These are phyloP conservation scores for Tupiocoris notatus DNA, from an alignment of 2,888 invertebrate species.

Conservation along the genomic window DNA sequence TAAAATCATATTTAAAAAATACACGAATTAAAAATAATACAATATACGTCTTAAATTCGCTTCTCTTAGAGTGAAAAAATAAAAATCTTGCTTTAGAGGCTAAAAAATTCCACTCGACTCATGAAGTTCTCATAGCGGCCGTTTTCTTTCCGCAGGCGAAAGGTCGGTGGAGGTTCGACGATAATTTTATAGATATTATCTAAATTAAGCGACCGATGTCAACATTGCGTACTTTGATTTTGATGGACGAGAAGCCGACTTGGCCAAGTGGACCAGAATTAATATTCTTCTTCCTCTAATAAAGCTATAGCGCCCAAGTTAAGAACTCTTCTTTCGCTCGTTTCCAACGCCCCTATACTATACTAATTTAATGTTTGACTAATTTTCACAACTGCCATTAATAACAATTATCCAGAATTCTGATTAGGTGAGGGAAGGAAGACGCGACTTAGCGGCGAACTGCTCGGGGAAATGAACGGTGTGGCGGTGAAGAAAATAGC, in stretches of 20 bases:
- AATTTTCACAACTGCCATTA: slow-evolving; percentile 18
- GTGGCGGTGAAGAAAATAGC: too few relatives aligned
- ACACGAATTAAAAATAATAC: too few relatives aligned
- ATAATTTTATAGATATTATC: background rate
- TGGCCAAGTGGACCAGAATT: slow-evolving; percentile 13
- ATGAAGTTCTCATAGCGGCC: too few relatives aligned
- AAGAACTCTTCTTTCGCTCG: background rate
- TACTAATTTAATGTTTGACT: slow-evolving; percentile 12
- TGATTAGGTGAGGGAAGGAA: slow-evolving; percentile 7
- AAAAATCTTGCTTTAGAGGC: too few relatives aligned
- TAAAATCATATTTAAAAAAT: too few relatives aligned
- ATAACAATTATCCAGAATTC: slow-evolving; percentile 17
- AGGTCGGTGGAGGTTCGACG: too few relatives aligned
- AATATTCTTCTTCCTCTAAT: slow-evolving; percentile 19
- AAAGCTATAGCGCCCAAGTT: slow-evolving; percentile 23
- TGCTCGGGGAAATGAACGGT: background rate
- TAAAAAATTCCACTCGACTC: too few relatives aligned
- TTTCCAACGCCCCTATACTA: background rate
- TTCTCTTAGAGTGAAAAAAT: too few relatives aligned
- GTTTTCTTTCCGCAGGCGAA: too few relatives aligned
- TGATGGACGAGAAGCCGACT: background rate
- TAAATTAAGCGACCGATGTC: background rate
- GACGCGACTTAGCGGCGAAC: too few relatives aligned
- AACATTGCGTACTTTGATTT: background rate
- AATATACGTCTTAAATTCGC: too few relatives aligned